phyloP scores from a whole-genome alignment of 2,113 vertebrate species.

The Egretta garzetta region DNA sequence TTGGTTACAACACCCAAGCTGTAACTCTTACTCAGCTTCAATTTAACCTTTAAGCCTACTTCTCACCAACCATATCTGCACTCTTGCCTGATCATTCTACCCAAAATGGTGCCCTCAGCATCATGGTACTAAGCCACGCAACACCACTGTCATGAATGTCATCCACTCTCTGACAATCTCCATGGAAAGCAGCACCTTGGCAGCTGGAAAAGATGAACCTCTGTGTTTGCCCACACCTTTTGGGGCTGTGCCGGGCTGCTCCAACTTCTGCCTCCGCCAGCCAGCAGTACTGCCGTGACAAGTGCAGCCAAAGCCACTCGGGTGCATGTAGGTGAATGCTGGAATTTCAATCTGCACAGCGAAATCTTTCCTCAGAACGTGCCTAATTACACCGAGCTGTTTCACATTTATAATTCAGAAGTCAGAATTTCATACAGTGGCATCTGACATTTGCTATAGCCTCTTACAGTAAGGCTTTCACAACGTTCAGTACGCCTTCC shows the following conservation, averaged over 20 bases:
- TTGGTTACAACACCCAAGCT: background rate
- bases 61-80: background rate
- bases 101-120: background rate
- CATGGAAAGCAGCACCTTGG: background rate
- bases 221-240: background rate
- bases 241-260: background rate
- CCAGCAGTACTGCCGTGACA: background rate
- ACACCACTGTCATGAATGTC: too few relatives aligned
- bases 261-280: fast-evolving
- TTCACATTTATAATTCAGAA: background rate
- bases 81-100: background rate
- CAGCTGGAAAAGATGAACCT: background rate
- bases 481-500: too few relatives aligned
- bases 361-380: background rate
- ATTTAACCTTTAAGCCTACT: background rate
- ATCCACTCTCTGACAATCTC: background rate
- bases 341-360: background rate
- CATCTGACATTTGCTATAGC: background rate
- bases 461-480: background rate
- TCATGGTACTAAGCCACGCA: background rate
- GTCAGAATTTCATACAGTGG: background rate
- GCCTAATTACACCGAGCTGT: background rate
- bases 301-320: background rate
- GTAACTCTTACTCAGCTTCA: background rate
- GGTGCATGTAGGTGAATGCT: background rate